Evolutionary conservation across 2,888 invertebrate species (phyloP).

Genomic region (Blastobasis adustella): DNA sequence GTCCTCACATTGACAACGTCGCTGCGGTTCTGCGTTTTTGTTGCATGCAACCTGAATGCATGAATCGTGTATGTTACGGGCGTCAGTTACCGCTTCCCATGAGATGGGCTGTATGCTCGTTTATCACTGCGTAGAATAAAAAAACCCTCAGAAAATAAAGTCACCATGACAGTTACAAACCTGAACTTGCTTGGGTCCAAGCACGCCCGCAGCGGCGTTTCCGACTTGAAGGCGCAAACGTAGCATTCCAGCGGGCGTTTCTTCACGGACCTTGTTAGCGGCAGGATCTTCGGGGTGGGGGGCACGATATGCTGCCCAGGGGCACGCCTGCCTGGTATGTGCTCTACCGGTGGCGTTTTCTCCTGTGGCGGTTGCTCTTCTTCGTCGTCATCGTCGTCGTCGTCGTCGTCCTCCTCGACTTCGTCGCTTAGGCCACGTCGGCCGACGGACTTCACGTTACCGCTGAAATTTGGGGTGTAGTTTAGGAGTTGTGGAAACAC

Average conservation of each 20-base stretch:
- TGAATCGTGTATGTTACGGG: no score
- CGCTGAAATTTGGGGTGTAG: no score
- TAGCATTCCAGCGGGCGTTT: constrained; percentile 56
- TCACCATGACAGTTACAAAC: constrained; percentile 22
- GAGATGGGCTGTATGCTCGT: no score
- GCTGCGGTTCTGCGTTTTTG: no score
- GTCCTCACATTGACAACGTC: no score
- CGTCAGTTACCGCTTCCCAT: no score
- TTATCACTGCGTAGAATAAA: no score
- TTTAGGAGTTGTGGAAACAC: no score
- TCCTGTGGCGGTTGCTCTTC: constrained; percentile 30
- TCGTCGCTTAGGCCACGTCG: constrained; percentile 11
- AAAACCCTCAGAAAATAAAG: no score
- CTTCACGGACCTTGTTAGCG: constrained; percentile 36
- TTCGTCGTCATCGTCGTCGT: constrained; percentile 42
- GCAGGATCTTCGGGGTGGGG: constrained; percentile 20
- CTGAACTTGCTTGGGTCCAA: constrained; percentile 59
- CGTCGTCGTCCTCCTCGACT: constrained; percentile 36
- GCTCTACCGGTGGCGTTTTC: constrained; percentile 19
- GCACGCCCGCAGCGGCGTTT: constrained; percentile 47
- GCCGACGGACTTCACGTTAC: no score
- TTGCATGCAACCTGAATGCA: no score
- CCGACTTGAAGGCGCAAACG: constrained; percentile 54
- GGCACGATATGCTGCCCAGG: not conserved
- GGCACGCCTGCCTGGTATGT: constrained; percentile 6